These are phyloP conservation scores for Leptodactylus fallax DNA, from an alignment of 2,797 vertebrate species.

Conservation along the genomic window DNA sequence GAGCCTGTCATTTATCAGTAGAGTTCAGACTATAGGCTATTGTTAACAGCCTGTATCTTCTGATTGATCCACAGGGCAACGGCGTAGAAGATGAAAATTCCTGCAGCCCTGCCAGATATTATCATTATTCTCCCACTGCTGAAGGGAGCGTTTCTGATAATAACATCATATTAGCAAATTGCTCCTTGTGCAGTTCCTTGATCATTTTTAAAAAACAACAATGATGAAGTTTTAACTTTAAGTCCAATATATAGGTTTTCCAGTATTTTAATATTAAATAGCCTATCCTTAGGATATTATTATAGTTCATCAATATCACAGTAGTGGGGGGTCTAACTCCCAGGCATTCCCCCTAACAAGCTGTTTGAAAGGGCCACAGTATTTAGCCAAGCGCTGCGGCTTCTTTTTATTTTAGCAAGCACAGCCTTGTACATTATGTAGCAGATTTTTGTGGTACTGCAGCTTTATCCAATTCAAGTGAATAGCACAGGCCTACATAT, in stretches of 20 bases:
- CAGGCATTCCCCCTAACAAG: no score
- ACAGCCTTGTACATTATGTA: no score
- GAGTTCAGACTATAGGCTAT: not conserved
- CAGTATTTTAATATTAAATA: no score
- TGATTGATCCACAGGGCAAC: not conserved
- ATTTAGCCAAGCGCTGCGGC: no score
- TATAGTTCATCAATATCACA: no score
- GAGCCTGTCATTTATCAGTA: conserved; percentile 19
- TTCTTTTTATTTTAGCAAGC: no score
- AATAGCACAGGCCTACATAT: no score
- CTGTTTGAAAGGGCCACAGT: no score
- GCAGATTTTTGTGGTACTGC: no score
- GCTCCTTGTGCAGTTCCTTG: not conserved
- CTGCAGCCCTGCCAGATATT: not conserved
- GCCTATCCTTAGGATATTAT: no score
- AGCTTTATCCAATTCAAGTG: no score
- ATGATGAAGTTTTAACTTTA: not conserved
- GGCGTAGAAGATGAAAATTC: not conserved
- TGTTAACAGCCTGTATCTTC: not conserved
- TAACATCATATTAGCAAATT: not conserved
- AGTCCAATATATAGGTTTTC: not conserved
- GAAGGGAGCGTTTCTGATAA: not conserved
- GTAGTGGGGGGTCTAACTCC: no score
- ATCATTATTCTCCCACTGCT: not conserved
- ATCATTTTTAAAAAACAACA: not conserved